A percentile compares a stretch with the other conserved stretches of the same genome.
These are phyloP conservation scores for Squalus acanthias DNA, from an alignment of 2,797 vertebrate genomes.

Conservation along the genomic window DNA sequence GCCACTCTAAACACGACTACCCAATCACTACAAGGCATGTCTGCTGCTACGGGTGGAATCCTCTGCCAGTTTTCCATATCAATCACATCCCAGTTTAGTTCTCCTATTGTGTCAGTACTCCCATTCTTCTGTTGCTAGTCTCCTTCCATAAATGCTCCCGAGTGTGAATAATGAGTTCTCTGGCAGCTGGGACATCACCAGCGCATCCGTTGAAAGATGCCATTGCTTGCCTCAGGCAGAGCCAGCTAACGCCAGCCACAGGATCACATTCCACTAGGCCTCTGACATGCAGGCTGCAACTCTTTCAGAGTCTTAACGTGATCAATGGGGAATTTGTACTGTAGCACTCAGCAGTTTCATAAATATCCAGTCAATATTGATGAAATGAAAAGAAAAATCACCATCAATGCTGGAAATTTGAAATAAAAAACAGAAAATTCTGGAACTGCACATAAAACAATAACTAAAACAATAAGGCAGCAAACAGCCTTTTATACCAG, in stretches of 20 bases:
- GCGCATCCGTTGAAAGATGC: constrained; percentile 45
- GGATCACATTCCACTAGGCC: constrained; percentile 42
- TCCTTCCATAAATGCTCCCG: not conserved
- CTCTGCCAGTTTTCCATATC: not conserved
- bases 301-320: not conserved
- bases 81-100: constrained; percentile 29
- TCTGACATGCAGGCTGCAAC: constrained; percentile 15
- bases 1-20: not conserved
- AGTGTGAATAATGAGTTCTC: constrained; percentile 34
- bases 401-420: not conserved
- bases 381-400: not conserved
- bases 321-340: not conserved
- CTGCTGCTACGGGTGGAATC: constrained; percentile 17
- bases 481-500: not conserved
- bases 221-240: constrained; percentile 40
- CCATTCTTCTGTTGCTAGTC: not conserved
- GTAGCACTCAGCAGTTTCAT: not conserved
- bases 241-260: constrained; percentile 41
- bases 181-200: constrained; percentile 43
- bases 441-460: not conserved
- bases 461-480: not conserved
- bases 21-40: not conserved
- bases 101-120: constrained; percentile 12
- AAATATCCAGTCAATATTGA: not conserved
- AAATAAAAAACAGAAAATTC: not conserved